phyloP scores from a whole-genome alignment of 1,140 invertebrate species.

The Anastrepha obliqua region DNA sequence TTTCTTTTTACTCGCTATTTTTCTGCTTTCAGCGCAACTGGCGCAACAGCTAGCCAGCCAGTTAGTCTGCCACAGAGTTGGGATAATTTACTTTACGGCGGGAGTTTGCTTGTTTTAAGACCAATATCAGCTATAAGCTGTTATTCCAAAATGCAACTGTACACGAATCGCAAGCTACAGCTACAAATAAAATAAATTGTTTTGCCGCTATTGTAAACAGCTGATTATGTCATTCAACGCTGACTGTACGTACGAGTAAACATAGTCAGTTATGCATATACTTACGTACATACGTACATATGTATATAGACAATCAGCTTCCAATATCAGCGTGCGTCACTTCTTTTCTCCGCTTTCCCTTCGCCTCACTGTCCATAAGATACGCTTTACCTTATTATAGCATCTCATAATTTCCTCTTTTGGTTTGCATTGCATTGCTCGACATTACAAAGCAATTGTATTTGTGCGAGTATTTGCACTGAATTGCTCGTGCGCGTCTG shows the following conservation, averaged over 20 bases:
- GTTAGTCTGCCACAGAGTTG: not conserved
- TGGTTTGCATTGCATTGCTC: not conserved
- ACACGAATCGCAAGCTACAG: not conserved
- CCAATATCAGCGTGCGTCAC: not conserved
- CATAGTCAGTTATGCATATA: not conserved
- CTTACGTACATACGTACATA: not conserved
- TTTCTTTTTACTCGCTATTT: not conserved
- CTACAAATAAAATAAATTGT: not conserved
- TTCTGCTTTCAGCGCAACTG: not conserved
- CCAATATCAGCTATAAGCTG: not conserved
- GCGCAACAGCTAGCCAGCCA: not conserved
- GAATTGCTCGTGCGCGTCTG: conserved; percentile 37
- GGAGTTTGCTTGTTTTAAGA: not conserved
- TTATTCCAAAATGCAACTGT: not conserved
- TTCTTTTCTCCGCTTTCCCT: not conserved
- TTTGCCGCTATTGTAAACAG: not conserved
- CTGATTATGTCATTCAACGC: conserved; percentile 38
- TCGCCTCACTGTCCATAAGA: not conserved
- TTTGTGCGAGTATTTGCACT: not conserved
- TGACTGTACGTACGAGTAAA: not conserved
- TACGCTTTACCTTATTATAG: not conserved
- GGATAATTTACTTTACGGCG: not conserved
- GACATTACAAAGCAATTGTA: not conserved
- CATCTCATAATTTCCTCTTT: conserved; percentile 43
- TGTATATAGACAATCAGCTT: not conserved